These are phyloP conservation scores for Peromyscus aztecus DNA, from an alignment of 2,797 vertebrate genomes.

Conservation along the genomic window DNA sequence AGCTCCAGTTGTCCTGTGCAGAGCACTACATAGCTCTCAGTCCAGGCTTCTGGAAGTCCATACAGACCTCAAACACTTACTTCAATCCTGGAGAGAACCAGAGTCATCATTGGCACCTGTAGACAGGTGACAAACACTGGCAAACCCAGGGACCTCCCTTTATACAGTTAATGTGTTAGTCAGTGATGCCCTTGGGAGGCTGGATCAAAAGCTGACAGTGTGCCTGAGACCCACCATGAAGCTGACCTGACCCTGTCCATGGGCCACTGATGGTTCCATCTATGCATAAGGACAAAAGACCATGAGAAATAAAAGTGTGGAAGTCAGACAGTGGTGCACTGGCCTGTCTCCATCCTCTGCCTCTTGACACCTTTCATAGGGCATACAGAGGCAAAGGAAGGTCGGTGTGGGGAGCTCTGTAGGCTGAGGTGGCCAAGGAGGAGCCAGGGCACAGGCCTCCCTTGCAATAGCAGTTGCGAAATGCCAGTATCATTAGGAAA, in stretches of 20 bases:
- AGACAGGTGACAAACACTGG: not conserved
- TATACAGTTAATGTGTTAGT: not conserved
- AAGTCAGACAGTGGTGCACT: not conserved
- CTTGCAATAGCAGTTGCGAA: slow-evolving; percentile 75
- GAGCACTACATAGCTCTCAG: not conserved
- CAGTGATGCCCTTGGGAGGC: not conserved
- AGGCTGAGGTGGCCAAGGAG: not conserved
- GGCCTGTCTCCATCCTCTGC: not conserved
- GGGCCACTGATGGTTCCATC: too few species aligned
- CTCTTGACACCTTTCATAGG: not conserved
- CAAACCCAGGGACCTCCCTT: not conserved
- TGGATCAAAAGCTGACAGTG: not conserved
- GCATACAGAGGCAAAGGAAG: not conserved
- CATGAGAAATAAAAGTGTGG: not conserved
- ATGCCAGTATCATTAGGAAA: slow-evolving; percentile 78
- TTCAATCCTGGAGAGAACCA: not conserved
- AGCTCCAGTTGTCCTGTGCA: not conserved
- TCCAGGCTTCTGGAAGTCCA: not conserved
- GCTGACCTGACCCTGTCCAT: not conserved
- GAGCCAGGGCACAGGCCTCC: not conserved
- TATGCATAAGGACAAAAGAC: not conserved
- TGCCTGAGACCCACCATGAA: not conserved
- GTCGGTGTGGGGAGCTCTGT: not conserved
- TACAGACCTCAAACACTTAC: not conserved
- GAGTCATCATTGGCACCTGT: not conserved